Evolutionary conservation across 2,797 vertebrate species (phyloP).

Genomic region (Nannoperca obscura): DNA sequence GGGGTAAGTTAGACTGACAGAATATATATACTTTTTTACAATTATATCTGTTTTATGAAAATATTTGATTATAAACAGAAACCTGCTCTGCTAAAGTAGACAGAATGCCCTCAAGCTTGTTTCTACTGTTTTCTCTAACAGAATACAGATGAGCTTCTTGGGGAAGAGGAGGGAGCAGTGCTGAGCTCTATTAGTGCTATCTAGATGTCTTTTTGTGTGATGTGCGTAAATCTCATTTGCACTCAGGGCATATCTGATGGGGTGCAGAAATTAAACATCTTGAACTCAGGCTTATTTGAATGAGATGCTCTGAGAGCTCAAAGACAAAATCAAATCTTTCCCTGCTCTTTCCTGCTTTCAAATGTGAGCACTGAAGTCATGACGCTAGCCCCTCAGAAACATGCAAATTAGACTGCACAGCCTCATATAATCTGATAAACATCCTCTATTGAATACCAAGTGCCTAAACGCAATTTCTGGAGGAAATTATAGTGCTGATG

Average conservation of each 20-base stretch:
- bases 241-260: constrained; percentile 45
- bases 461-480: constrained; percentile 75
- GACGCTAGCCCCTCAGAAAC: constrained; percentile 63
- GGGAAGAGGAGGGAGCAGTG: constrained; percentile 26
- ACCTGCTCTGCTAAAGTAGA: constrained; percentile 31
- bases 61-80: constrained; percentile 18
- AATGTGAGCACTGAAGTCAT: constrained; percentile 63
- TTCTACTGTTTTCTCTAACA: constrained; percentile 39
- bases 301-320: constrained; percentile 36
- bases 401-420: constrained; percentile 79
- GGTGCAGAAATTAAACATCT: constrained; percentile 61
- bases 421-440: constrained; percentile 80
- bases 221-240: constrained; percentile 70
- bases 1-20: not conserved
- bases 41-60: not conserved
- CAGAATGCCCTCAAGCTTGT: constrained; percentile 30
- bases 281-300: constrained; percentile 55
- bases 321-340: constrained; percentile 63
- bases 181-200: constrained; percentile 54
- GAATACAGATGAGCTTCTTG: constrained; percentile 56
- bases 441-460: constrained; percentile 78
- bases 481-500: constrained; percentile 79
- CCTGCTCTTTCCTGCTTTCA: constrained; percentile 59
- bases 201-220: constrained; percentile 50
- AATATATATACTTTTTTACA: not conserved